A percentile compares a stretch with the other conserved stretches of the same genome.
These are phyloP conservation scores for Altica lythri DNA, from an alignment of 2,888 invertebrate genomes.

Conservation along the genomic window DNA sequence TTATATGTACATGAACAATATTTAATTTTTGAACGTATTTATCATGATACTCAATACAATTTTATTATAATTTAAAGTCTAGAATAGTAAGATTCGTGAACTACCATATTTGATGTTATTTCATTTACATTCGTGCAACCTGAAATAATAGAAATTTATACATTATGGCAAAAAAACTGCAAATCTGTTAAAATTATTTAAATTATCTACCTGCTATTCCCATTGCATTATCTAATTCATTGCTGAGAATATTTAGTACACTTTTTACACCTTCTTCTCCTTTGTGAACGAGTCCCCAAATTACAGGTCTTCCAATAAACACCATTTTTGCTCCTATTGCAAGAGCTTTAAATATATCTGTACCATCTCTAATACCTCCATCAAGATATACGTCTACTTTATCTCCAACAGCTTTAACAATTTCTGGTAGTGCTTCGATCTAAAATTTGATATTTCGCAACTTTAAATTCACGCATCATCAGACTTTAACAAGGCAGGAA, in stretches of 20 bases:
- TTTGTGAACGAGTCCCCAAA: constrained; percentile 81
- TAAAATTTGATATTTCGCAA: no score
- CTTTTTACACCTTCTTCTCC: constrained; percentile 79
- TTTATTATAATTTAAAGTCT: constrained; percentile 30
- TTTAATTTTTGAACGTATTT: no score
- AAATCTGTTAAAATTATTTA: constrained; percentile 16
- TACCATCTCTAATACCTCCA: constrained; percentile 82
- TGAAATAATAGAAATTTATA: constrained; percentile 47
- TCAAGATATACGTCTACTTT: constrained; percentile 82
- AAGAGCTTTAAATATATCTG: constrained; percentile 88
- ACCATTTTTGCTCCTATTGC: constrained; percentile 90
- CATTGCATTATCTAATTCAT: constrained; percentile 77
- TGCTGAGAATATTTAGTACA: constrained; percentile 71
- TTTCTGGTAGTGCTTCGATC: constrained; percentile 84
- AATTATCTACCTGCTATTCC: constrained; percentile 69
- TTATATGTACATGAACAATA: no score
- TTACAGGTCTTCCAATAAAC: constrained; percentile 82
- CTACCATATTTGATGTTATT: constrained; percentile 70
- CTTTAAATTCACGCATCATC: no score
- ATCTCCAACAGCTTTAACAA: constrained; percentile 73
- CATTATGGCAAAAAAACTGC: no score
- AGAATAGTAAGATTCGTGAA: constrained; percentile 61
- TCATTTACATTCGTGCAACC: constrained; percentile 70
- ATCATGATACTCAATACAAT: no score
- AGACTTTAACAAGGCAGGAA: no score